These are phyloP conservation scores for Agraylea sexmaculata DNA, from an alignment of 1,140 invertebrate species.

Conservation along the genomic window DNA sequence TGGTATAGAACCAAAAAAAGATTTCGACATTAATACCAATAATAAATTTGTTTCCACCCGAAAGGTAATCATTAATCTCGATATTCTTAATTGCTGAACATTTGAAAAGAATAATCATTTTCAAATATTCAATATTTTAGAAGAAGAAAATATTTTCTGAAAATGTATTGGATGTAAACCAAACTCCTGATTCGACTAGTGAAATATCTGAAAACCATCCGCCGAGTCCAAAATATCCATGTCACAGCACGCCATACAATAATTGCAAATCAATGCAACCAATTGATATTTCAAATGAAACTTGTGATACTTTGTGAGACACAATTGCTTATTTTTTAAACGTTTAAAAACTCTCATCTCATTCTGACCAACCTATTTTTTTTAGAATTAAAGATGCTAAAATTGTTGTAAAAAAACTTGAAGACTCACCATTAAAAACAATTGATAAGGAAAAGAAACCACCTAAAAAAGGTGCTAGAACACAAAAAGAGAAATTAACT, in stretches of 20 bases:
- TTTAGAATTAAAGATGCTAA: too few relatives aligned
- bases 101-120: constrained; percentile 7
- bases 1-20: neutral
- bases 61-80: constrained; percentile 7
- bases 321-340: too few relatives aligned
- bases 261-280: neutral
- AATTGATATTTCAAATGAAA: too few relatives aligned
- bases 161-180: constrained; percentile 2
- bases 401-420: too few relatives aligned
- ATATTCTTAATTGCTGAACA: neutral
- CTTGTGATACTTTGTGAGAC: too few relatives aligned
- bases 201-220: neutral
- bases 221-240: neutral
- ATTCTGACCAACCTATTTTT: too few relatives aligned
- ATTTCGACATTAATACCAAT: constrained; percentile 7
- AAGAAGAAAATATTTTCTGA: constrained; percentile 9
- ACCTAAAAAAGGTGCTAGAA: too few relatives aligned
- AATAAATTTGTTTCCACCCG: constrained; percentile 11
- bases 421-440: too few relatives aligned
- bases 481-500: too few relatives aligned
- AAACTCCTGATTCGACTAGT: neutral
- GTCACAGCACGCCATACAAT: neutral
- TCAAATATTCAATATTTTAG: constrained; percentile 8
- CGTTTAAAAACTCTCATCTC: too few relatives aligned
- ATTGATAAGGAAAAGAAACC: too few relatives aligned